A percentile compares a stretch with the other conserved stretches of the same genome.
phyloP scores from a whole-genome alignment of 2,888 invertebrate genomes.

The Eudiplozoon nipponicum region DNA sequence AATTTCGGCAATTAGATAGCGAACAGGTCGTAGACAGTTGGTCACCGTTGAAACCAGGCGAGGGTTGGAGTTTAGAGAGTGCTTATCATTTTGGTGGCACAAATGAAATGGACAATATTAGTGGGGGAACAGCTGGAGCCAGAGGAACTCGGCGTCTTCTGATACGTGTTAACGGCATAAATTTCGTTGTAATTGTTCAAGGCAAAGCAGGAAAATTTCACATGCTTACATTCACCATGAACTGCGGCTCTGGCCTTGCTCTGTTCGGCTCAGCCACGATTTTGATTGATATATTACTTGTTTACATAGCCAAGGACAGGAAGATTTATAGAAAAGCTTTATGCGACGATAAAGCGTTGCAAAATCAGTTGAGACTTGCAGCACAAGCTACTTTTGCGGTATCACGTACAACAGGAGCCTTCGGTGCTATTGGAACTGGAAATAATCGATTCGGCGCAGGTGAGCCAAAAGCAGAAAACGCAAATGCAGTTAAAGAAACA shows the following conservation, averaged over 20 bases:
- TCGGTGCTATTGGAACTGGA: too few species aligned
- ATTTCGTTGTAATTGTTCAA: slow-evolving; percentile 28
- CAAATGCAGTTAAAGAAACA: too few species aligned
- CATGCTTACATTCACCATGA: slow-evolving; percentile 26
- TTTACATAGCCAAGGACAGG: background rate
- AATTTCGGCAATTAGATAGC: background rate
- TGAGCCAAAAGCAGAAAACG: too few species aligned
- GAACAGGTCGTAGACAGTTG: background rate
- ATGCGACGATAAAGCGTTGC: background rate
- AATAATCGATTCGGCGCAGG: too few species aligned
- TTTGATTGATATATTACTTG: background rate
- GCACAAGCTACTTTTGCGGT: too few species aligned
- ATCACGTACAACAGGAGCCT: too few species aligned
- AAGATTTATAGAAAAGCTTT: background rate
- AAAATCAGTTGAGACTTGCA: too few species aligned
- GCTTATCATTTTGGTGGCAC: background rate
- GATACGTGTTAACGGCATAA: slow-evolving; percentile 28
- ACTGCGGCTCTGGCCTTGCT: background rate
- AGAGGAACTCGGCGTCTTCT: too few species aligned
- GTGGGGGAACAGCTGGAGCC: too few species aligned
- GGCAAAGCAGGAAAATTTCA: slow-evolving; percentile 30
- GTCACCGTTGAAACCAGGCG: slow-evolving; percentile 2
- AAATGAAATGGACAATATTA: background rate
- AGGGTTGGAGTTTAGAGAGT: slow-evolving; percentile 1
- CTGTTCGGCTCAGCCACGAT: slow-evolving; percentile 1